Conservation (phyloP, 2,888 invertebrate species). For the Heliconius ethilla region DNA sequence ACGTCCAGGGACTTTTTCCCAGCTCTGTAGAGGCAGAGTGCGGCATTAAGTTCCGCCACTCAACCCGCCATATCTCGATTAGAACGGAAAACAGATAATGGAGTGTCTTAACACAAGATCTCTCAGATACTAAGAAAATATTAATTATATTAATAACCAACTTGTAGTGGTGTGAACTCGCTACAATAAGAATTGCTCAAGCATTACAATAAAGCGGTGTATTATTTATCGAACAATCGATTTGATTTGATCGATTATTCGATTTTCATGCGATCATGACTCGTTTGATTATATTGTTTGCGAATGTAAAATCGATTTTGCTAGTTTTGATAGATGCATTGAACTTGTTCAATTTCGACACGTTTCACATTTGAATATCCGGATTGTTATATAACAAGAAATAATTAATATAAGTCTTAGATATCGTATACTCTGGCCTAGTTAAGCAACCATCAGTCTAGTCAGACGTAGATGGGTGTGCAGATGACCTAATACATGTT, state of each 20-base stretch:
- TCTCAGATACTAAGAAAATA: too few species aligned
- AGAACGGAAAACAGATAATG: too few species aligned
- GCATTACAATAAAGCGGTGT: slow-evolving; percentile 37
- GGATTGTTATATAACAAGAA: slow-evolving; percentile 13
- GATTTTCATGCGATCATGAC: slow-evolving; percentile 43
- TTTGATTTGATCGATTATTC: slow-evolving; percentile 45
- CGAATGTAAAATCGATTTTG: slow-evolving; percentile 35
- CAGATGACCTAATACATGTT: neutral
- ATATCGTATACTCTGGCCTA: neutral
- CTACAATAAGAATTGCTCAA: slow-evolving; percentile 11
- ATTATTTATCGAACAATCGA: slow-evolving; percentile 45
- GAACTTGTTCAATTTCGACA: slow-evolving; percentile 4
- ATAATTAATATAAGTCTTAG: neutral
- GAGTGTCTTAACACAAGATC: too few species aligned
- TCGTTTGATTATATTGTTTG: slow-evolving; percentile 44
- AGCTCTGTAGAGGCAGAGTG: neutral
- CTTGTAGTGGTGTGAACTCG: neutral
- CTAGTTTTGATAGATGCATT: slow-evolving; percentile 22
- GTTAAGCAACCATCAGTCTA: slow-evolving; percentile 2
- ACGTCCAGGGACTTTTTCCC: neutral
- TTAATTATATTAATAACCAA: neutral
- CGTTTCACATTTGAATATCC: slow-evolving; percentile 10
- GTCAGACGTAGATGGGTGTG: slow-evolving; percentile 6
- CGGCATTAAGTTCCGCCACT: neutral
- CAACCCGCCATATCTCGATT: neutral